Base-by-base conservation (phyloP, 2,113 vertebrate genomes). In the Rhabdornis inornatus region DNA sequence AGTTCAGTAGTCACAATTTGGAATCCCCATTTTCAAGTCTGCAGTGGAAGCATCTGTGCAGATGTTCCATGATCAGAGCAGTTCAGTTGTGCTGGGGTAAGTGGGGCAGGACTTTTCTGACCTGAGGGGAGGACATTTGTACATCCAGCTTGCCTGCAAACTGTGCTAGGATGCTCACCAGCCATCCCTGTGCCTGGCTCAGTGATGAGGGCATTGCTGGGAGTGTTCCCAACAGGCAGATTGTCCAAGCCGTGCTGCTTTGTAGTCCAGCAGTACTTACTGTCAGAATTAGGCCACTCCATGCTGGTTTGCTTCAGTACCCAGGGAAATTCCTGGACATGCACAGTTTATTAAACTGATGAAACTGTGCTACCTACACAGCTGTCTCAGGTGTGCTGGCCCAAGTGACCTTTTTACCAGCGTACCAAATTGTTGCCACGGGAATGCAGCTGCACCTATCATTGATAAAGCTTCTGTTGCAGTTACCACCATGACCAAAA, bases 361-460 rank as follows among this genome's bases (percentile, higher is more conserved):
- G 49, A 39, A 83, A 61, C 31, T 49, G 31, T 74, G 50, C 68
- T 72, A 40, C 30, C 11, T 42, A 40, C 37, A 49, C 5, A 59
- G 11, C 55, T 30, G 75, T 63, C 57, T 63, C 27, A n/a, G n/a
- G 57, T 66, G 59, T 45, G 42, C 37, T 85, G 31, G n/a, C 28
- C 9, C 33, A 69, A 77, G 47, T 22, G 55, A 83, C 49, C 20
- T 88, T 80, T 70, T 57, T 3, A 65, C 66, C 53, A 70, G 7
- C 0, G 0, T 21, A 18, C 49, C 70, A 52, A 42, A 70, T n/a
- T 8, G 6, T 11, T 78, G 56, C n/a, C 39, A 15, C 21, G 45
- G 47, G 44, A 83, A 45, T 70, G 33, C 35, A 42, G 23, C 39
- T 83, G 50, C 42, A 72, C 6, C 11, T 33, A 17, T 6, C 7